Evolutionary conservation across 2,888 invertebrate genomes (phyloP).

Genomic region (Calameuta filiformis): DNA sequence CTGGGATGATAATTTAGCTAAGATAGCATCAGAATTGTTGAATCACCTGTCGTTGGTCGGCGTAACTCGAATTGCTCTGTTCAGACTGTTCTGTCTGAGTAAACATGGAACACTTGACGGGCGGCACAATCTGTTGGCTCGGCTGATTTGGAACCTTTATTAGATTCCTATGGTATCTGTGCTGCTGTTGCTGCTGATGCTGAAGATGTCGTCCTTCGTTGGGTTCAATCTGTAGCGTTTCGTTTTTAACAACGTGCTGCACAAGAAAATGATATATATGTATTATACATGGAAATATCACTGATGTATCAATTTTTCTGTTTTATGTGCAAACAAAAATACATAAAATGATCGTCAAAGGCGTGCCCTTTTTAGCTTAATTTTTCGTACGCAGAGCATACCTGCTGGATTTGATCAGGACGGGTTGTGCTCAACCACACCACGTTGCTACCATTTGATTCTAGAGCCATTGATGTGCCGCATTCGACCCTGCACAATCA

Average conservation of each 20-base stretch:
- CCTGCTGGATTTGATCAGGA: constrained; percentile 63
- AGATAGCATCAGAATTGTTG: background rate
- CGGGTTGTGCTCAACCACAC: constrained; percentile 60
- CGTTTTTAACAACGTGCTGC: constrained; percentile 35
- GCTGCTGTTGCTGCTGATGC: constrained; percentile 32
- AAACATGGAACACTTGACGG: constrained; percentile 62
- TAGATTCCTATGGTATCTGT: constrained; percentile 34
- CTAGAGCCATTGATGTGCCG: constrained; percentile 61
- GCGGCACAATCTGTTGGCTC: constrained; percentile 50
- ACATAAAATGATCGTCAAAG: background rate
- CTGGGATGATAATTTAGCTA: background rate
- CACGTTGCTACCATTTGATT: constrained; percentile 63
- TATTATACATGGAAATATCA: background rate
- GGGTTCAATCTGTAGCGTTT: constrained; percentile 25
- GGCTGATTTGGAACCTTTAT: constrained; percentile 40
- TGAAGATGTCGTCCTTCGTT: constrained; percentile 23
- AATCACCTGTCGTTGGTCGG: constrained; percentile 58
- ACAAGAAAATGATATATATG: constrained; percentile 6
- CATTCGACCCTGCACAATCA: constrained; percentile 56
- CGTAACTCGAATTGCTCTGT: constrained; percentile 57
- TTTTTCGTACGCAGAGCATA: constrained; percentile 42
- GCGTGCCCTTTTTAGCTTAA: constrained; percentile 24
- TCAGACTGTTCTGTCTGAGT: constrained; percentile 61
- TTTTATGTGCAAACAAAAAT: background rate
- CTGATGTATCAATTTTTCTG: background rate